Conservation (phyloP, 2,888 invertebrate species). For the Protonemura montana region DNA sequence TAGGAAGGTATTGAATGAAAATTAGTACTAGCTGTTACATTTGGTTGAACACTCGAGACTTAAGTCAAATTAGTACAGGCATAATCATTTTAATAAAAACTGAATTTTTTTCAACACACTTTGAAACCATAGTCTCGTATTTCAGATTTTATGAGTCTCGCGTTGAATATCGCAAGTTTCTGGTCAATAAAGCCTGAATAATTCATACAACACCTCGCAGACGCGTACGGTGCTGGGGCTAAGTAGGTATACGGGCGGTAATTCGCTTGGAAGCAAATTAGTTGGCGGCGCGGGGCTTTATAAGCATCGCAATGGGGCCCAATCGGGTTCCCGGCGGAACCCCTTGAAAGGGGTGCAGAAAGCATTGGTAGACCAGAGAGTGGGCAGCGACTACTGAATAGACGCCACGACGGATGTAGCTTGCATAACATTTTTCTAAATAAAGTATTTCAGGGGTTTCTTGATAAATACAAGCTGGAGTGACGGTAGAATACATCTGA, state of each 20-base stretch:
- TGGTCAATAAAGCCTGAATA: background rate
- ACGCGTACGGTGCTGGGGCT: background rate
- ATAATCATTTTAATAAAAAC: background rate
- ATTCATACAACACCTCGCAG: background rate
- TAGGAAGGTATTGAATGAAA: too few species aligned
- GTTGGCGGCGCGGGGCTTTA: background rate
- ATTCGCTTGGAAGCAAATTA: background rate
- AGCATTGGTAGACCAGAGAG: background rate
- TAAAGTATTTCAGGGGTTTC: too few species aligned
- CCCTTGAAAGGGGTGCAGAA: too few species aligned
- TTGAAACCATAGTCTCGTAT: background rate
- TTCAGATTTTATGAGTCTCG: background rate
- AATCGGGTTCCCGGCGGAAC: background rate
- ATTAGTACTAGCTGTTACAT: too few species aligned
- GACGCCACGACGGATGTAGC: background rate
- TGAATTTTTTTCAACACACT: background rate
- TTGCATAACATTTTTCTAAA: too few species aligned
- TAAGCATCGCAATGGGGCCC: background rate
- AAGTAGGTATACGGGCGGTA: background rate
- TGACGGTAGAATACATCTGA: too few species aligned
- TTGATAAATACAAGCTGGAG: too few species aligned
- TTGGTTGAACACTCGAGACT: too few species aligned
- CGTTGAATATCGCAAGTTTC: background rate
- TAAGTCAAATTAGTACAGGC: background rate
- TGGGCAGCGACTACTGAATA: background rate